Evolutionary conservation across 2,797 vertebrate genomes (phyloP), one percentile per base, ranked within the genome.

Genomic region (Acanthornis magna): DNA sequence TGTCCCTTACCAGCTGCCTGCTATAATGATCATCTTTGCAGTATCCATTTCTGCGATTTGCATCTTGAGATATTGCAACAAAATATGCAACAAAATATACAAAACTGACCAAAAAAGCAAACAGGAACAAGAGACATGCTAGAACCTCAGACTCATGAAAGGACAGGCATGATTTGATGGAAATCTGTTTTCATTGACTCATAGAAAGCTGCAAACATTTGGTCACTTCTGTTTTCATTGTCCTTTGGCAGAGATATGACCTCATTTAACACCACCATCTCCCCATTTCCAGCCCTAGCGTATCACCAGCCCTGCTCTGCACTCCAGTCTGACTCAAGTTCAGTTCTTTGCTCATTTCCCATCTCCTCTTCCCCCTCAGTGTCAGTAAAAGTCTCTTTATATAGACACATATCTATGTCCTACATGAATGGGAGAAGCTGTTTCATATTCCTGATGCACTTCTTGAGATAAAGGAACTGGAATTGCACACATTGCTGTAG

Each of bases 381-480:
- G 29, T 16, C 61, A 66, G 43, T 40, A 61, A 16, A 53, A 47
- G 16, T 23, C 11, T 40, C 70, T 48, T 80, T 17, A 57, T 5
- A 7, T 1, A 27, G 20, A 21, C 13, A 32, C 5, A 1, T 16
- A 45, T 0, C 2, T 21, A 26, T 11, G 22, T 45, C 50, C 62
- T 34, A 32, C 20, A 16, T 22, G 9, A 6, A 7, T 0, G 27
- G 43, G 20, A 74, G n/a, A 85, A 66, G 42, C 12, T 34, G 12
- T 43, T 80, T 54, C 18, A 4, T 16, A 9, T 15, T 76, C 54
- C 50, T 18, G 2, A 48, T 38, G 29, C 6, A 9, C 22, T 67
- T 50, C 30, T 34, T 54, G 9, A 67, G 23, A 42, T 20, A 42
- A 51, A 51, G n/a, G 38, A 45, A 27, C 12, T 18, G 42, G 23